These are phyloP conservation scores for Erebia ligea DNA, from an alignment of 2,888 invertebrate species.

Conservation along the genomic window DNA sequence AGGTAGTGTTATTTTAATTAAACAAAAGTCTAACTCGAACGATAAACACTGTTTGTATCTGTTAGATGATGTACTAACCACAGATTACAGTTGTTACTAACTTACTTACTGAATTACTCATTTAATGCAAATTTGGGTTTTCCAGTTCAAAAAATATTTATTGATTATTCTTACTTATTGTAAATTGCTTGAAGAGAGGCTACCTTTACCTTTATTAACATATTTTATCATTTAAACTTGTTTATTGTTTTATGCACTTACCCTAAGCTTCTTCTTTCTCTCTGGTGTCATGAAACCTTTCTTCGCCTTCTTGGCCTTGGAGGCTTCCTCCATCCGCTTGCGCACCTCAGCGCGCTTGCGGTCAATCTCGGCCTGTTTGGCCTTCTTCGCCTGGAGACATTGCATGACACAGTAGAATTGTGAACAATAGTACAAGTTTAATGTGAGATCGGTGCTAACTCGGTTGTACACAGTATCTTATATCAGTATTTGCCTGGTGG, in stretches of 20 bases:
- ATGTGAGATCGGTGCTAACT: neutral
- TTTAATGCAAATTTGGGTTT: no score
- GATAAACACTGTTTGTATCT: no score
- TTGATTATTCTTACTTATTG: no score
- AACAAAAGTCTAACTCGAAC: neutral
- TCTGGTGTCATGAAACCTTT: conserved; percentile 99
- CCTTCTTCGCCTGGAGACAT: conserved; percentile 94
- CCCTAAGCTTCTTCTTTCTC: conserved; percentile 99
- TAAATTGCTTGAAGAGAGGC: no score
- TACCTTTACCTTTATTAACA: no score
- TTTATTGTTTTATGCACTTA: conserved; percentile 76
- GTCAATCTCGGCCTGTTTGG: conserved; percentile 98
- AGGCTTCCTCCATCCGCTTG: conserved; percentile 99
- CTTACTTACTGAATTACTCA: no score
- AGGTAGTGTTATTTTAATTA: neutral
- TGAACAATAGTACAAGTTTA: conserved; percentile 20
- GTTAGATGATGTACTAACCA: no score
- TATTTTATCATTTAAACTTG: neutral
- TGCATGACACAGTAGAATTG: conserved; percentile 54
- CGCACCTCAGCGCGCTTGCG: conserved; percentile 99
- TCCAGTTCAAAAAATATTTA: no score
- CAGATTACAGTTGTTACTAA: no score
- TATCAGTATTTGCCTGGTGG: no score
- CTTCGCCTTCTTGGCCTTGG: conserved; percentile 99
- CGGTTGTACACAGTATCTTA: no score